Conservation (phyloP, 2,888 invertebrate species). For the Lysandra bellargus region DNA sequence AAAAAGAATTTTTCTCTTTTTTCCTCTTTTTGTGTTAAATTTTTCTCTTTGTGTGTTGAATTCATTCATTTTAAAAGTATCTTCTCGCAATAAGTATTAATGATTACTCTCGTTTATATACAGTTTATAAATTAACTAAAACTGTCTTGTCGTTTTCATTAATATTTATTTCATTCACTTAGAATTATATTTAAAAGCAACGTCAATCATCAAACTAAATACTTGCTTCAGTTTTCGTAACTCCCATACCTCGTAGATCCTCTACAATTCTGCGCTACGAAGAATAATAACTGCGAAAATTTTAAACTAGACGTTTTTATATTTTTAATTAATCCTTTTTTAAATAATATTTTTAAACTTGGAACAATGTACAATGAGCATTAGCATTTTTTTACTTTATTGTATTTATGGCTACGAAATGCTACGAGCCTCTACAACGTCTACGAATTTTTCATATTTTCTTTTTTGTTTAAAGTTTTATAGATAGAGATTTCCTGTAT, state of each 20-base stretch:
- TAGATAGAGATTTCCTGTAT: too few relatives aligned
- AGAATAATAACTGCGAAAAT: background rate
- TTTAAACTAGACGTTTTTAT: background rate
- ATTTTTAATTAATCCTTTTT: too few relatives aligned
- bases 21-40: too few relatives aligned
- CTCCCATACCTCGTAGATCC: background rate
- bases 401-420: slow-evolving; percentile 1
- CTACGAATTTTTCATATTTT: background rate
- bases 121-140: background rate
- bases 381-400: background rate
- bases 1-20: background rate
- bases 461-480: too few relatives aligned
- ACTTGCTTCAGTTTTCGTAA: background rate
- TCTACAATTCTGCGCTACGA: background rate
- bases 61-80: too few relatives aligned
- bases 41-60: too few relatives aligned
- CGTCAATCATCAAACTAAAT: background rate
- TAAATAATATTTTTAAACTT: background rate
- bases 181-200: background rate
- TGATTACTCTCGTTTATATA: background rate
- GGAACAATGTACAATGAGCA: background rate
- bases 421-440: background rate
- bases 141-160: too few relatives aligned
- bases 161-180: too few relatives aligned
- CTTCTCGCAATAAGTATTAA: too few relatives aligned